These are phyloP conservation scores for Microcebus lehilahytsara DNA, from an alignment of 2,113 vertebrate genomes.

Conservation along the genomic window DNA sequence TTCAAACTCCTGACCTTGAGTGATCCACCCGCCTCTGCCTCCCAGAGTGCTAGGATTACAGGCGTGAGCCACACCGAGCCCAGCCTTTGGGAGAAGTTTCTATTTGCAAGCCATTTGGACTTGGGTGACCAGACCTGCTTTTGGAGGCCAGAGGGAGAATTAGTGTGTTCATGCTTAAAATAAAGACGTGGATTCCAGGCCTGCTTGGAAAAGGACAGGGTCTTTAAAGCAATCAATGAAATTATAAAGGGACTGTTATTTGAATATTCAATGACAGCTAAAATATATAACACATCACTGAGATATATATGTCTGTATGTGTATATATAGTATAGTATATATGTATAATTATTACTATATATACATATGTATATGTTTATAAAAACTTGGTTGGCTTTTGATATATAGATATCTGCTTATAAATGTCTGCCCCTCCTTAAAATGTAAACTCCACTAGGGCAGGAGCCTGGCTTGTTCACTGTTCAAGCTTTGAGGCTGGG, in stretches of 20 bases:
- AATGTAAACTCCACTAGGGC: neutral
- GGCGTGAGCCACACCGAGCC: too few relatives aligned
- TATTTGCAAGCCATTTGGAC: neutral
- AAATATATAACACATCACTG: neutral
- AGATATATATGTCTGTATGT: neutral
- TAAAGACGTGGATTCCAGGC: rapidly evolving
- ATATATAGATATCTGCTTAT: neutral
- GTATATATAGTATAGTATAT: neutral
- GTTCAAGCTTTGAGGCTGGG: neutral
- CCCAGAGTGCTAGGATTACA: too few relatives aligned
- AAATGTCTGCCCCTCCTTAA: neutral
- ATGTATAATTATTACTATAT: neutral
- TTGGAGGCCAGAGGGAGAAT: neutral
- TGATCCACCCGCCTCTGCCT: too few relatives aligned
- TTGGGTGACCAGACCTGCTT: neutral
- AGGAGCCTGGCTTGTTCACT: neutral
- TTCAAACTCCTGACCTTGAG: too few relatives aligned
- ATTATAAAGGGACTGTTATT: neutral
- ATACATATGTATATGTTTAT: too few relatives aligned
- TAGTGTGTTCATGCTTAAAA: neutral
- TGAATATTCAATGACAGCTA: neutral
- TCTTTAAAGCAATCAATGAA: neutral
- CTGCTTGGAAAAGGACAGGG: neutral
- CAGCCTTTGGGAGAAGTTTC: neutral
- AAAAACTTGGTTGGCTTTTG: neutral